Evolutionary conservation across 2,113 vertebrate genomes (phyloP).

Genomic region (Anolis carolinensis): DNA sequence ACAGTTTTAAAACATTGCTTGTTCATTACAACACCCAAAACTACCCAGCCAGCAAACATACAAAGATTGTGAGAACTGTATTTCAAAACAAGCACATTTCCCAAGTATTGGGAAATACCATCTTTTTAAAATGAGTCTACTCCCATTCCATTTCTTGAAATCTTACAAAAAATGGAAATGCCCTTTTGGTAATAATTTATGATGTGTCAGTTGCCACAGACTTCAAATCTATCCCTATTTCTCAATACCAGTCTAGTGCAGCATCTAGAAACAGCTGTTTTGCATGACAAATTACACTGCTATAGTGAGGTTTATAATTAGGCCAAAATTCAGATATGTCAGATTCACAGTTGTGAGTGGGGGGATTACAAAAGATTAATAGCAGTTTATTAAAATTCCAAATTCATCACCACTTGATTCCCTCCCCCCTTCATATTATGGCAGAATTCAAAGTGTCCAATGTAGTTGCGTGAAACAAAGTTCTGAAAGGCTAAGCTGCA

Average conservation of each 20-base stretch:
- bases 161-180: constrained; percentile 7
- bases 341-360: constrained; percentile 35
- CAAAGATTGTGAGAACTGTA: too few species aligned
- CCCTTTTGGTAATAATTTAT: constrained; percentile 29
- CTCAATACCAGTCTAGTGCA: constrained; percentile 34
- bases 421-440: constrained; percentile 51
- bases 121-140: neutral
- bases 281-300: constrained; percentile 60
- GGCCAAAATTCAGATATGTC: constrained; percentile 51
- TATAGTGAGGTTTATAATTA: constrained; percentile 59
- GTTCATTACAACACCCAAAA: too few species aligned
- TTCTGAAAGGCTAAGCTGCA: constrained; percentile 50
- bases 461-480: constrained; percentile 58
- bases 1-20: too few species aligned
- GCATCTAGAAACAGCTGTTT: constrained; percentile 57
- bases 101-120: too few species aligned
- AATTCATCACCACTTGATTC: constrained; percentile 61
- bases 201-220: neutral
- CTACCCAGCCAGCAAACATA: too few species aligned
- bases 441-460: constrained; percentile 55
- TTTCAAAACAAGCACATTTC: too few species aligned
- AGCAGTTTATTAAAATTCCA: constrained; percentile 72
- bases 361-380: constrained; percentile 67
- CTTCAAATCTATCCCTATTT: constrained; percentile 24
- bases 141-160: constrained; percentile 14